Conservation (phyloP, 2,888 invertebrate genomes). For the Acanthococcus lagerstroemiae region DNA sequence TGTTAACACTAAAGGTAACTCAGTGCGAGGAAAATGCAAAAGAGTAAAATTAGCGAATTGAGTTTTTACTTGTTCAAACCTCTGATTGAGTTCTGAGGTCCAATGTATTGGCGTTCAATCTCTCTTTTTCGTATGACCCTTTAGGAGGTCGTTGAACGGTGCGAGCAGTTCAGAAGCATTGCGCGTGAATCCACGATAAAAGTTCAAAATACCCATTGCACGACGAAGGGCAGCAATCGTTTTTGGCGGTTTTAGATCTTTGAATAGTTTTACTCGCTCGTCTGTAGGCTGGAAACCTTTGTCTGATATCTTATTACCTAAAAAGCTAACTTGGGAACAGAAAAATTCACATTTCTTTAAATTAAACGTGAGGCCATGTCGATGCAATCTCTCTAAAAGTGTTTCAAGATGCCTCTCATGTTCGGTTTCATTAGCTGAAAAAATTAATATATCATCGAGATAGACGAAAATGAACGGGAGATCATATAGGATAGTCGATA, state of each 20-base stretch:
- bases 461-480: neutral
- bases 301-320: neutral
- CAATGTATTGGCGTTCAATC: neutral
- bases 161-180: neutral
- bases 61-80: neutral
- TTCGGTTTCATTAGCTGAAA: neutral
- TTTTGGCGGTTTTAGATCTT: neutral
- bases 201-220: neutral
- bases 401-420: neutral
- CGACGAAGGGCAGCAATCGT: too few species aligned
- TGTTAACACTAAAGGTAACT: neutral
- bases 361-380: neutral
- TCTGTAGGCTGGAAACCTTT: constrained; percentile 4
- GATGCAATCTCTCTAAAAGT: neutral
- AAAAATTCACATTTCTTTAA: neutral
- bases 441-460: neutral
- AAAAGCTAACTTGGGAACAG: neutral
- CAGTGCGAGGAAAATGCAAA: neutral
- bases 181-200: neutral
- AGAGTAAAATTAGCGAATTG: neutral
- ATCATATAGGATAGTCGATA: neutral
- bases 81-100: neutral
- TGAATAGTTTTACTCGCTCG: neutral
- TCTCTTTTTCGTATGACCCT: neutral
- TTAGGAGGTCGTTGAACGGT: neutral